Base-by-base conservation (phyloP, 2,888 invertebrate genomes). In the Caenorhabditis sp. region DNA sequence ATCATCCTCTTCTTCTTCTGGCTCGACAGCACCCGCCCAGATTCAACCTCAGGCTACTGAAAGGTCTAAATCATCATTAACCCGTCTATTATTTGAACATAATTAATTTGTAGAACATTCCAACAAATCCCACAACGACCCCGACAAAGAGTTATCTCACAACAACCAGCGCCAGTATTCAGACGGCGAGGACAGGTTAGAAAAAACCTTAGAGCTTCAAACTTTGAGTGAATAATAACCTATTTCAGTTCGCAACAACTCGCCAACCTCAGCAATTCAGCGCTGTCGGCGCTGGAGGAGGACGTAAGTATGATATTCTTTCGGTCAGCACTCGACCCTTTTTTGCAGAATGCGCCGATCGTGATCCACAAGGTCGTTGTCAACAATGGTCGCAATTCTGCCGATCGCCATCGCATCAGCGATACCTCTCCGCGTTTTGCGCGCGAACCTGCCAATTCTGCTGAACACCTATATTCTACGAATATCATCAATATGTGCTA, bases 311-410 rank as follows among this genome's bases (percentile, higher is more conserved):
- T 50, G 3, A 52, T 21, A 52, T 21, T 12, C 52, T 12, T 10
- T n/a, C 54, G 1, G 3, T 27, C 26, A 27, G 17, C 57, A 43
- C 3, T 14, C 17, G 3, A 3, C 10, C 12, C 10, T 17, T 43
- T 49, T 20, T 65, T 70, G 43, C 64, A 80, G 80, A 64, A 66
- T 82, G 82, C 43, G 52, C 70, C 21, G 80, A 82, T 70, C 67
- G 71, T 12, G 82, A 81, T 53, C 67, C 77, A 10, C 76, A 70
- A 38, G 67, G 67, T 17, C 63, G 80, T 14, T 85, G 84, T 59
- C 52, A 58, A 49, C 74, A 74, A 10, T 84, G 84, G 85, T 56
- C 71, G 5, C 72, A 65, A 25, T 83, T 77, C 74, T 85, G 85
- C 64, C 57, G 76, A 5, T 63, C 75, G 4, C 78, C 73, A 10